These are phyloP conservation scores for Acrocephalus kingi DNA, from an alignment of 2,113 vertebrate genomes.

Conservation along the genomic window DNA sequence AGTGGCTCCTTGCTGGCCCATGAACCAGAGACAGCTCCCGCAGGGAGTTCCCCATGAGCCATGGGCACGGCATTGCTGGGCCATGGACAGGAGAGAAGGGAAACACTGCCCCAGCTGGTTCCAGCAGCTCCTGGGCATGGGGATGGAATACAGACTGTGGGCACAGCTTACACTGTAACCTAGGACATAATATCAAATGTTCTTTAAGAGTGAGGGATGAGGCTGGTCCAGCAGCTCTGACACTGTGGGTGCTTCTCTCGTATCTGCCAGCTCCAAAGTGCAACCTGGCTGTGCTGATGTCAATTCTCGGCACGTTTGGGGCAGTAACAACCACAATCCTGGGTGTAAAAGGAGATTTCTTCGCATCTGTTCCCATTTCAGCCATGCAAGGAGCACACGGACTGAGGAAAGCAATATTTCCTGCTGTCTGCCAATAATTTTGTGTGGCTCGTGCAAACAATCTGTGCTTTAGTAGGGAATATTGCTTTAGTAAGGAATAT, in stretches of 20 bases:
- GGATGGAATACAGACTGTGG: too few species aligned
- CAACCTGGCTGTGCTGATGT: fast-evolving
- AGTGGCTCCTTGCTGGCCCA: too few species aligned
- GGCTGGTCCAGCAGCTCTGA: background rate
- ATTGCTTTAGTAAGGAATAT: too few species aligned
- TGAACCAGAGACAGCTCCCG: too few species aligned
- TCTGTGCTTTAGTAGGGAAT: background rate
- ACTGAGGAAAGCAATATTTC: background rate
- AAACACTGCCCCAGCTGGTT: too few species aligned
- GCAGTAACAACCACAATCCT: background rate
- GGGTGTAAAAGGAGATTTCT: background rate
- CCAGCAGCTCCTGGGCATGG: too few species aligned
- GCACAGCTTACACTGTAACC: too few species aligned
- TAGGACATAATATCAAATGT: fast-evolving
- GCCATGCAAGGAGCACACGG: fast-evolving
- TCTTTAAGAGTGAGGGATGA: background rate
- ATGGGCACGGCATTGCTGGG: too few species aligned
- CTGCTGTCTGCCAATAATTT: fast-evolving
- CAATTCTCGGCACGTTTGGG: background rate
- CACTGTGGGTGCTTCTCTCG: background rate
- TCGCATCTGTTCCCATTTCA: background rate
- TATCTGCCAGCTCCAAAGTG: background rate
- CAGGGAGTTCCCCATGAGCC: too few species aligned
- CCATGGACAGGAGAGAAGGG: too few species aligned
- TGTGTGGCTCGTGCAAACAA: fast-evolving